Base-by-base conservation (phyloP, 2,888 invertebrate genomes). In the Tubulanus polymorphus region DNA sequence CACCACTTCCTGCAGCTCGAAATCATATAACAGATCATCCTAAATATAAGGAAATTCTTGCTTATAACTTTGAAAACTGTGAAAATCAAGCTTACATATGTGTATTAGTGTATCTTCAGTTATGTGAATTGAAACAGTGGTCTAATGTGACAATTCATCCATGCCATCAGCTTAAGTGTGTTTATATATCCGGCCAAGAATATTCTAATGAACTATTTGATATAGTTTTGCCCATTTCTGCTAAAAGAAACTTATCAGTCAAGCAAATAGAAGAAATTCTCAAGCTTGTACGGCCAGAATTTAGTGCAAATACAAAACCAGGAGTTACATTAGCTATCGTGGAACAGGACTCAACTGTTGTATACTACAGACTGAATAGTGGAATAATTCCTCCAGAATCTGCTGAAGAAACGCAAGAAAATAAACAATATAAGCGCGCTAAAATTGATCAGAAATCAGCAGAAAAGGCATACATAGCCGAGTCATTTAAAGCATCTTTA, bases 291-390 rank as follows among this genome's bases (percentile, higher is more conserved):
- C 35, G n/a, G n/a, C 25, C 48, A 8, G n/a, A n/a, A n/a, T n/a
- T n/a, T n/a, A n/a, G n/a, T n/a, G n/a, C n/a, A n/a, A n/a, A n/a
- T n/a, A n/a, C n/a, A n/a, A n/a, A n/a, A n/a, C n/a, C n/a, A n/a
- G n/a, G n/a, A n/a, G n/a, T 71, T 20, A 64, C 64, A 5, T 53
- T 71, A 37, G 69, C 65, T 37, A 56, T 71, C 1, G 65, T 61
- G 57, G 64, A 66, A 2, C 37, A 56, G 15, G 69, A 69, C 41
- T 61, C 66, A 1, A 61, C 64, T 15, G 62, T 60, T 8, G 68
- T 67, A 6, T 71, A 68, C 55, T 69, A 67, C 56, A 65, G 60
- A 52, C 50, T 71, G 1, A 61, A 65, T n/a, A 59, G 61, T 27
- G 67, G 65, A 37, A 59, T 71, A 28, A 55, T 68, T 15, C 55